Percentiles rank a stretch among this genome's conserved stretches.
Evolutionary conservation across 1,140 invertebrate genomes (phyloP).

Genomic region (Melanaphis sacchari): DNA sequence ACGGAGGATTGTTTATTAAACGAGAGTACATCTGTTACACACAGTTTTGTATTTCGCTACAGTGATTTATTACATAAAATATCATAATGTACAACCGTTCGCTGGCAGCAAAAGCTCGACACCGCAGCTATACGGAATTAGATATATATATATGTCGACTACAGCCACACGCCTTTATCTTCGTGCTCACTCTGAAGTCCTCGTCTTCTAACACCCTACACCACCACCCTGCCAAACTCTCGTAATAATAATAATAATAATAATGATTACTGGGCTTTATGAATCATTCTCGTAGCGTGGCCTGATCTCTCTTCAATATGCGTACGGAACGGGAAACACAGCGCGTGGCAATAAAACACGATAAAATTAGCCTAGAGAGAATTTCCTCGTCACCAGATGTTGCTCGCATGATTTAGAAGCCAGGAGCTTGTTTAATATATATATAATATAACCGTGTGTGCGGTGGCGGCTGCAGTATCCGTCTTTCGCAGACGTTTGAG

Average conservation of each 20-base stretch:
- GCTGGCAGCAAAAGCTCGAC: constrained; percentile 31
- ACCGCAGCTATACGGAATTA: neutral
- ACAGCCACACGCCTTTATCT: neutral
- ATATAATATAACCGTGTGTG: neutral
- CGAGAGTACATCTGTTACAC: constrained; percentile 54
- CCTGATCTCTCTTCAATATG: neutral
- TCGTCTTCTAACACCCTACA: neutral
- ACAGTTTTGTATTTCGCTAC: constrained; percentile 55
- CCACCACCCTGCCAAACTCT: neutral
- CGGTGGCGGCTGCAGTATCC: neutral
- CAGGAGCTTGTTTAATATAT: neutral
- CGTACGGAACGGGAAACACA: neutral
- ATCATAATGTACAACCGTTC: constrained; percentile 5
- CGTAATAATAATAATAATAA: constrained; percentile 40
- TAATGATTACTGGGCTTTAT: constrained; percentile 52
- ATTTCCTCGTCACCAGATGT: constrained; percentile 51
- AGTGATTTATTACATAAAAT: constrained; percentile 53
- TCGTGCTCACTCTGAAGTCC: neutral
- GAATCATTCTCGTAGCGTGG: constrained; percentile 28
- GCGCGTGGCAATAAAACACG: constrained; percentile 52
- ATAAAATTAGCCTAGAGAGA: constrained; percentile 44
- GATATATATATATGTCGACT: constrained; percentile 4
- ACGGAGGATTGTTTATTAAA: constrained; percentile 55
- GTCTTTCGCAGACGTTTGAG: neutral
- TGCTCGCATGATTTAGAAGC: constrained; percentile 42